Conservation (phyloP, 2,797 vertebrate genomes). For the Sebastes kiyomatsui region DNA sequence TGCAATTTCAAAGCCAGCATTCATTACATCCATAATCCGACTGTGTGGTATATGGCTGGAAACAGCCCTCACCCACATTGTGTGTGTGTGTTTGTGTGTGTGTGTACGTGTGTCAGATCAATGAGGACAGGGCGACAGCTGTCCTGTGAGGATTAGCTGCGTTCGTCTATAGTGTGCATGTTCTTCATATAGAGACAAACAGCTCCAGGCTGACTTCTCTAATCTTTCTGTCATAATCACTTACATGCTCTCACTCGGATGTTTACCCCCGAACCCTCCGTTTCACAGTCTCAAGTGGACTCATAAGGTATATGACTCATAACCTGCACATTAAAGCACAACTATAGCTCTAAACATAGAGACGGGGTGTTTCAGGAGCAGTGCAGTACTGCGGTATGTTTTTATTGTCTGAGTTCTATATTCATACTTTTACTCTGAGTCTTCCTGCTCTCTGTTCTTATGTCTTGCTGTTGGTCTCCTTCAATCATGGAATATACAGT, state of each 20-base stretch:
- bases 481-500: not conserved
- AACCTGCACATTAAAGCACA: conserved; percentile 20
- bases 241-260: not conserved
- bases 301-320: conserved; percentile 16
- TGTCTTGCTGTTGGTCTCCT: not conserved
- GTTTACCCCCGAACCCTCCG: conserved; percentile 2
- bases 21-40: conserved; percentile 39
- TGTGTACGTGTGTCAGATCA: conserved; percentile 30
- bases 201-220: conserved; percentile 23
- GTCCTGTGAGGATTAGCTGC: conserved; percentile 50
- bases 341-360: conserved; percentile 6
- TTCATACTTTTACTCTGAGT: not conserved
- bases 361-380: not conserved
- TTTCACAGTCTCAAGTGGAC: not conserved
- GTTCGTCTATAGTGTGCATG: not conserved
- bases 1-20: conserved; percentile 34
- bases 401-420: not conserved
- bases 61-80: conserved; percentile 11
- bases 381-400: not conserved
- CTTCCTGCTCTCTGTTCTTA: not conserved
- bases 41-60: conserved; percentile 5
- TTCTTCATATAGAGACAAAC: conserved; percentile 11
- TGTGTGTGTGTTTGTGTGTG: not conserved
- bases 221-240: conserved; percentile 42
- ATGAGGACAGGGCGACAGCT: conserved; percentile 43